Evolutionary conservation across 1,140 invertebrate species (phyloP), one percentile per base, ranked within the genome.

Genomic region (Phthorimaea operculella): DNA sequence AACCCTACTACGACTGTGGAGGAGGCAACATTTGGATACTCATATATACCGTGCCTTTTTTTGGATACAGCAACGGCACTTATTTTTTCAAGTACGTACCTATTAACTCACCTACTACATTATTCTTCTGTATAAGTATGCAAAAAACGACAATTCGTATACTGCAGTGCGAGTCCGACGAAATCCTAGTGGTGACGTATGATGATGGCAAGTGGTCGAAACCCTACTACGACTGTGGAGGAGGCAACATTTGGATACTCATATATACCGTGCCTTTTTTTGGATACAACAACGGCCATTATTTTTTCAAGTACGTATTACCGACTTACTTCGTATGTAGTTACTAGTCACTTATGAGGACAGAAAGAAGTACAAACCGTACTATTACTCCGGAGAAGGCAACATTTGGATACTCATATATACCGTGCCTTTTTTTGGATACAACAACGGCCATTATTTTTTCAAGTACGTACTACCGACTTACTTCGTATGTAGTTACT

Each of bases 11-110:
- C 85, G 96, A 98, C 79, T 98, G 96, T 76, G 96, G 95, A 0
- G 96, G 96, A 11, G 96, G 96, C 5, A 96, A 98, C 83, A 97
- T 98, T 58, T 98, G 96, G 96, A 98, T 98, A 96, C 89, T 97
- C 51, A 98, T 96, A 0, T 98, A 97, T 78, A 97, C 95, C 0
- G 21, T 28, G 21, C 21, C 21, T 28, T 28, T 28, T 6, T 28
- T 28, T 6, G 21, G 21, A 2, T 28, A 28, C 21, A 28, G 6
- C 21, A 28, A 28, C 21, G 6, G 21, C 21, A 28, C 21, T 28
- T 28, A 28, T 28, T 28, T 28, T 28, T 28, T 28, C 21, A 28
- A 28, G 21, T 28, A 28, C 21, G 21, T 28, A 28, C 6, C 6
- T n/a, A n/a, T n/a, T n/a, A n/a, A n/a, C n/a, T n/a, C n/a, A n/a